Base-by-base conservation (phyloP, 2,888 invertebrate genomes). In the Xanthorhoe spadicearia region DNA sequence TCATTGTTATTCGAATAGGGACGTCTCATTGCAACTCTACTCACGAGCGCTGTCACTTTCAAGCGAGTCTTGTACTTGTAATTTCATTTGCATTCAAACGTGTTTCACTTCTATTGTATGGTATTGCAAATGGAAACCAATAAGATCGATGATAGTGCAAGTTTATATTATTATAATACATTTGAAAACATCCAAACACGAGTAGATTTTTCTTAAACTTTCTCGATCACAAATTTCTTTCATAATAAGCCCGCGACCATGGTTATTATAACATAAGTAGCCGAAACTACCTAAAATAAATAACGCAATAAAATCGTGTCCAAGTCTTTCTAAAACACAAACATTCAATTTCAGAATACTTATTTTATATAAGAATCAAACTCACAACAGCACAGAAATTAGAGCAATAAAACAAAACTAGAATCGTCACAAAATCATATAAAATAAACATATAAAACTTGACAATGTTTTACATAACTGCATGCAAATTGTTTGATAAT, bases 1-100 rank as follows among this genome's bases (percentile, higher is more conserved):
- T 72, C 75, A 82, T 88, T 88, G 81, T 80, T 84, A 89, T 89
- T 86, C 88, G 70, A 71, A 69, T 67, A 66, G 77, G 77, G 81
- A 78, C 72, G 73, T 78, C 77, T 73, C 71, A 76, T 87, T 83
- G 75, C 70, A 66, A 88, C 75, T 80, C 90, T 28, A 76, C 81
- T 85, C 90, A 89, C 89, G 87, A 74, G 58, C 75, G 79, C 86
- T 88, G 82, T 90, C 90, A 87, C 90, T 92, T 90, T 92, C 88
- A 80, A 77, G 77, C 83, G 79, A 79, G 77, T 77, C 79, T 77
- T 77, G 82, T 84, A 79, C 78, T 74, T 68, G 83, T 85, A 84
- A 88, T 88, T 87, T 85, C 83, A 78, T 87, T 89, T 88, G 87
- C 83, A 81, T 84, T 86, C 77, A 76, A 76, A 85, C 84, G 80